These are phyloP conservation scores for Hylyphantes graminicola DNA, from an alignment of 1,140 invertebrate species.

Conservation along the genomic window DNA sequence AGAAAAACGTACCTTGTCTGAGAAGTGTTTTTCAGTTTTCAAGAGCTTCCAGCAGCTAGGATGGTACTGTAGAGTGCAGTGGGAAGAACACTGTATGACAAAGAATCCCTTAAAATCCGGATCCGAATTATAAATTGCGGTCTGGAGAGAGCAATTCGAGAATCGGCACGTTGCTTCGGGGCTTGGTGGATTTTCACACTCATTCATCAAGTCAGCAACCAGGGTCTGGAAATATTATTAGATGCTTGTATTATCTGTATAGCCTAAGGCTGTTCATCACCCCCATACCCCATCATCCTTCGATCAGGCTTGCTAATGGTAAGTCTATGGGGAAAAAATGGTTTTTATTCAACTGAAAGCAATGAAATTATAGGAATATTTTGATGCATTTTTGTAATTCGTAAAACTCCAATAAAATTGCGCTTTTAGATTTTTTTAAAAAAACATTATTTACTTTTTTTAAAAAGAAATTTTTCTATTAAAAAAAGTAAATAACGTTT, in stretches of 20 bases:
- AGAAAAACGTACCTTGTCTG: conserved; percentile 39
- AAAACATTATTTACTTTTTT: no score
- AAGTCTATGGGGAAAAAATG: no score
- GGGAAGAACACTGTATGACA: conserved; percentile 25
- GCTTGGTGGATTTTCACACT: conserved; percentile 49
- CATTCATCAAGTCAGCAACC: conserved; percentile 17
- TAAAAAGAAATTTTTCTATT: no score
- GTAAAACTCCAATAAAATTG: no score
- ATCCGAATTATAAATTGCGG: conserved; percentile 40
- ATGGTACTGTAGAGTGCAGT: conserved; percentile 53
- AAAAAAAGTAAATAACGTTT: no score
- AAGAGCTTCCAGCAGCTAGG: conserved; percentile 40
- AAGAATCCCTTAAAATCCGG: conserved; percentile 50
- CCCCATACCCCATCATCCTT: no score
- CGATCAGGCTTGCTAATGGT: no score
- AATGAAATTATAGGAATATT: no score
- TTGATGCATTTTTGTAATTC: no score
- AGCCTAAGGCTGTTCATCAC: no score
- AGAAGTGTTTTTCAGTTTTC: neutral
- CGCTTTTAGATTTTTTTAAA: no score
- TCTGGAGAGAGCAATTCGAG: neutral
- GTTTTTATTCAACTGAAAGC: no score
- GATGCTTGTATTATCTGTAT: neutral
- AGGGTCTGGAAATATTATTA: neutral
- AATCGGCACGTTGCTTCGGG: conserved; percentile 49